phyloP scores from a whole-genome alignment of 2,888 invertebrate species.

The Drosophila macrospina region DNA sequence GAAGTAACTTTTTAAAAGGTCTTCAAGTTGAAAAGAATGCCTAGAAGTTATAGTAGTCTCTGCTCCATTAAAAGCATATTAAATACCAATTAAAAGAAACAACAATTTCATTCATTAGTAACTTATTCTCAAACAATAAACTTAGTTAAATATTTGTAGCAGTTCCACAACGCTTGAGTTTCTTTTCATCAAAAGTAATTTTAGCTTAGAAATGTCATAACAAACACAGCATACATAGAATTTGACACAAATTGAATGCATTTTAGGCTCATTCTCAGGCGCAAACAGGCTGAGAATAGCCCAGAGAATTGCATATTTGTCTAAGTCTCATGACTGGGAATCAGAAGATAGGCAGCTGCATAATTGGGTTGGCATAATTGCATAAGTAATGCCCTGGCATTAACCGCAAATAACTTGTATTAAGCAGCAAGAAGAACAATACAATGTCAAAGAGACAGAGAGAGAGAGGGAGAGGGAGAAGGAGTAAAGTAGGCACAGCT shows the following conservation, averaged over 20 bases:
- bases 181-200: too few species aligned
- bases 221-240: not conserved
- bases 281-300: too few species aligned
- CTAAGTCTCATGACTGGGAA: conserved; percentile 50
- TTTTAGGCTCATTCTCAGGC: conserved; percentile 40
- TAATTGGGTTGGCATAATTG: conserved; percentile 71
- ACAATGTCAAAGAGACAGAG: conserved; percentile 21
- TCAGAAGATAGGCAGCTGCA: conserved; percentile 37
- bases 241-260: conserved; percentile 44
- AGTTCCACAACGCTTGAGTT: too few species aligned
- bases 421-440: conserved; percentile 28
- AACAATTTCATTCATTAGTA: too few species aligned
- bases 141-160: too few species aligned
- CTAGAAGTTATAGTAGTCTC: too few species aligned
- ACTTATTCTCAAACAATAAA: too few species aligned
- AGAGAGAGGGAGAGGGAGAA: not conserved
- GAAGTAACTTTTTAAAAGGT: too few species aligned
- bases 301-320: conserved; percentile 21
- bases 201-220: too few species aligned
- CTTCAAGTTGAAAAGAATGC: too few species aligned
- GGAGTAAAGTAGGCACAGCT: not conserved
- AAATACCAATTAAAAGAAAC: too few species aligned
- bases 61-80: too few species aligned
- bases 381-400: conserved; percentile 50
- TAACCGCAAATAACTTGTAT: conserved; percentile 45